Percentiles rank a stretch among this genome's conserved stretches.
These are phyloP conservation scores for Hydropsyche betteni DNA, from an alignment of 2,888 invertebrate genomes.

Conservation along the genomic window DNA sequence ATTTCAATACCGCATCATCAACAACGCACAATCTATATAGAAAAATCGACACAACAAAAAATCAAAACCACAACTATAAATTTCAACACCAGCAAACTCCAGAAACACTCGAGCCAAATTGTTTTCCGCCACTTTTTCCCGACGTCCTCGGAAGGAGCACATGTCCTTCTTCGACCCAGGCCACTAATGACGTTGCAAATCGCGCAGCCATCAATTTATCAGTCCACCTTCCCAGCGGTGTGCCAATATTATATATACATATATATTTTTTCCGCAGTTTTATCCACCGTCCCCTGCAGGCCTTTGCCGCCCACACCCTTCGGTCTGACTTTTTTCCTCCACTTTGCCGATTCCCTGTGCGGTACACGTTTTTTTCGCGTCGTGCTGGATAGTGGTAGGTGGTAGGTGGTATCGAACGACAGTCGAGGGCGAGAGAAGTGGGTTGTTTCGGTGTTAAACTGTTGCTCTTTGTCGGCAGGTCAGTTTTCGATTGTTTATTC, in stretches of 20 bases:
- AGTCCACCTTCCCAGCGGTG: conserved; percentile 31
- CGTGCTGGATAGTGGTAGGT: background rate
- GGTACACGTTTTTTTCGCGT: conserved; percentile 14
- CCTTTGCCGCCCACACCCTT: background rate
- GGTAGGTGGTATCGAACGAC: conserved; percentile 28
- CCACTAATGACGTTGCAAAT: conserved; percentile 45
- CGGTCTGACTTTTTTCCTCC: conserved; percentile 5
- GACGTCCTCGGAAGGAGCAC: conserved; percentile 5
- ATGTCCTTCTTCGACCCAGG: conserved; percentile 30
- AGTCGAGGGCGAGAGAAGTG: conserved; percentile 32
- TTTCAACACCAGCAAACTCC: background rate
- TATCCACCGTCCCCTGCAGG: too few species aligned
- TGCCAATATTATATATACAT: background rate
- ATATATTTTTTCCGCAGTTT: too few species aligned
- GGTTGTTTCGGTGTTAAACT: conserved; percentile 34
- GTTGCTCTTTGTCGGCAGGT: conserved; percentile 37
- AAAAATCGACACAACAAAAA: too few species aligned
- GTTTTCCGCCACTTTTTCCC: background rate
- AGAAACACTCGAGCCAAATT: conserved; percentile 25
- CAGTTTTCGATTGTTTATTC: conserved; percentile 28
- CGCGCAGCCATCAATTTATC: conserved; percentile 49
- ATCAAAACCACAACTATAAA: too few species aligned
- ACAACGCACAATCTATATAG: too few species aligned
- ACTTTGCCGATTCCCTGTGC: conserved; percentile 12
- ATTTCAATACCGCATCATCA: too few species aligned